Base-by-base conservation (phyloP, 1,140 invertebrate species). In the Adelges cooleyi region DNA sequence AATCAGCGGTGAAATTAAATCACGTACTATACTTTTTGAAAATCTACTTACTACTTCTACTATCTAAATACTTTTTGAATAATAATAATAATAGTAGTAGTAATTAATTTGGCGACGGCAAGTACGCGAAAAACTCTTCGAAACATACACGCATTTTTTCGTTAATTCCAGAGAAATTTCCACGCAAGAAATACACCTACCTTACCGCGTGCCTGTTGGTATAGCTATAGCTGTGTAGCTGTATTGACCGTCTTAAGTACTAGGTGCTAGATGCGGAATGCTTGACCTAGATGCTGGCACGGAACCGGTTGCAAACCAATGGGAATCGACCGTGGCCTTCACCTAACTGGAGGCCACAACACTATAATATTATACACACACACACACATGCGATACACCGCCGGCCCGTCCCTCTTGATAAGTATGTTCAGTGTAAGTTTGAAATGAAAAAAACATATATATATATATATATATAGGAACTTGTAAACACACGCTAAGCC, bases 231-330 rank as follows among this genome's bases (percentile, higher is more conserved):
- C 29, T 11, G 11, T 33, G 29, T 33, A 33, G 11, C 11, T 33
- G 5, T 33, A n/a, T 33, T 33, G 29, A 33, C 5, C 5, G 11
- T 33, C 11, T 33, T 11, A 6, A 33, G 29, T 33, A 33, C 52
- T 6, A 56, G 53, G 38, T 38, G 23, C 40, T 48, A 15, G 56
- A 62, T 17, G 42, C 40, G 56, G 56, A 62, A 62, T 62, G 56
- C 44, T 48, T 62, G 56, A 62, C 56, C 56, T 33, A 62, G 56
- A 62, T 62, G 56, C 56, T 62, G 25, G 17, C 22, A 25, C 17
- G 56, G 56, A 62, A 62, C 56, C 56, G 56, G 56, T 62, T 29
- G 56, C 56, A 62, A 62, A 62, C 56, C 56, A 62, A 62, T 62
- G 56, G 46, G 56, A 62, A 42, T 17, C 56, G 17, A 62, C 56